phyloP scores from a whole-genome alignment of 1,140 invertebrate genomes.

The Brevipalpus yothersi region DNA sequence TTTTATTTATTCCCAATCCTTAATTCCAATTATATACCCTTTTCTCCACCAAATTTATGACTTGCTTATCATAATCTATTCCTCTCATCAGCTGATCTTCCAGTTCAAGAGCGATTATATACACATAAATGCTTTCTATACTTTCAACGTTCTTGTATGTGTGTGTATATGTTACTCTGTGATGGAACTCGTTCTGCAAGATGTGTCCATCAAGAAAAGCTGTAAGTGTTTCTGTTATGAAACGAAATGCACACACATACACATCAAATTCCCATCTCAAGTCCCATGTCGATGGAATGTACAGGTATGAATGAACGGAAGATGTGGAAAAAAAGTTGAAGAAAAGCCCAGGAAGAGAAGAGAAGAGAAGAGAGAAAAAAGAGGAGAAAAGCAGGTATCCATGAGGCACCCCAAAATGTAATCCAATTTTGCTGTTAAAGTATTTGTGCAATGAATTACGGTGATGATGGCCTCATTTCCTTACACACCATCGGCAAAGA shows the following conservation, averaged over 20 bases:
- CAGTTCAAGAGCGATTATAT: too few relatives aligned
- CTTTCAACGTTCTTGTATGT: too few relatives aligned
- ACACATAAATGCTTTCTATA: too few relatives aligned
- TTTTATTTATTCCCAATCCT: too few relatives aligned
- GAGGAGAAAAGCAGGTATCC: not conserved
- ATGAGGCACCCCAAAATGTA: not conserved
- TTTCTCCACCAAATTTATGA: too few relatives aligned
- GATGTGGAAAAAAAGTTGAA: not conserved
- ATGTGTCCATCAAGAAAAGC: not conserved
- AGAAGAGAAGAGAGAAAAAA: not conserved
- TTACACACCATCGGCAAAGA: too few relatives aligned
- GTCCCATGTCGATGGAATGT: not conserved
- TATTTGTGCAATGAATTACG: too few relatives aligned
- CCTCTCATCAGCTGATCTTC: too few relatives aligned
- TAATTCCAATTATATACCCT: too few relatives aligned
- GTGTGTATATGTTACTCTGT: not conserved
- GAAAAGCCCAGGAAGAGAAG: not conserved
- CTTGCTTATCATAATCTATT: too few relatives aligned
- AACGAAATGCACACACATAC: not conserved
- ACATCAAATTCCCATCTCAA: not conserved
- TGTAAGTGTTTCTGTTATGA: not conserved
- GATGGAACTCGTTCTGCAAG: not conserved
- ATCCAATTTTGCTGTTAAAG: too few relatives aligned
- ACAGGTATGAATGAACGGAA: not conserved
- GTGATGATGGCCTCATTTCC: too few relatives aligned